Base-by-base conservation (phyloP, 2,888 invertebrate genomes). In the Cordylochernes scorpioides region DNA sequence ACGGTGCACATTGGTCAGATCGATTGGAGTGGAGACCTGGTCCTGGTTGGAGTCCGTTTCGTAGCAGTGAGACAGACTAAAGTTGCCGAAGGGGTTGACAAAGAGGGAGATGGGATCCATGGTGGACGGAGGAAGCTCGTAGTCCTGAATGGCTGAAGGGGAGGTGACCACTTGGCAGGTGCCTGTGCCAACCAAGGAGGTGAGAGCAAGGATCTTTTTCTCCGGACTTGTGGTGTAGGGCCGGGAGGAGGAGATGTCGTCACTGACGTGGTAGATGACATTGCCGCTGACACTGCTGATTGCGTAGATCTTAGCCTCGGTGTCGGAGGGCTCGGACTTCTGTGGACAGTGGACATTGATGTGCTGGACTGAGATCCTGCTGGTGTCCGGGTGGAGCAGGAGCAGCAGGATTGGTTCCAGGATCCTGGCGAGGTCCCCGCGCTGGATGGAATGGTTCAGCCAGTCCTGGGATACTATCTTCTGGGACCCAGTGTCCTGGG, bases 271-370 rank as follows among this genome's bases (percentile, higher is more conserved):
- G 42, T 55, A 56, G 30, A 53, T 52, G 4, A 77, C 67, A 42
- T 72, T 71, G 2, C 75, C 75, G 42, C 71, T 71, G 16, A 72
- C 70, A 25, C 68, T 72, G 45, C 74, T 74, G 24, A 77, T 71
- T 1, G 75, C 75, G 45, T 70, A 74, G 9, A 77, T 69, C 45
- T 68, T 71, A 6, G 54, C 47, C 42, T 58, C 55, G 18, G 38
- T 39, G 5, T 40, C 41, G 12, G 48, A 46, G 17, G 39, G 39
- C 8, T 21, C 13, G 12, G 28, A 17, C 13, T 22, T 18, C 15
- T 28, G 25, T 4, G 37, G 35, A 25, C 35, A 31, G 14, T 53
- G 52, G 19, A 56, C 51, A 36, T 48, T 55, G 5, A 57, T 53
- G 43, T 74, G 70, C 9, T 69, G 62, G n/a, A 77, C 68, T 17